phyloP scores from a whole-genome alignment of 2,888 invertebrate genomes.

The Oscheius sp. region DNA sequence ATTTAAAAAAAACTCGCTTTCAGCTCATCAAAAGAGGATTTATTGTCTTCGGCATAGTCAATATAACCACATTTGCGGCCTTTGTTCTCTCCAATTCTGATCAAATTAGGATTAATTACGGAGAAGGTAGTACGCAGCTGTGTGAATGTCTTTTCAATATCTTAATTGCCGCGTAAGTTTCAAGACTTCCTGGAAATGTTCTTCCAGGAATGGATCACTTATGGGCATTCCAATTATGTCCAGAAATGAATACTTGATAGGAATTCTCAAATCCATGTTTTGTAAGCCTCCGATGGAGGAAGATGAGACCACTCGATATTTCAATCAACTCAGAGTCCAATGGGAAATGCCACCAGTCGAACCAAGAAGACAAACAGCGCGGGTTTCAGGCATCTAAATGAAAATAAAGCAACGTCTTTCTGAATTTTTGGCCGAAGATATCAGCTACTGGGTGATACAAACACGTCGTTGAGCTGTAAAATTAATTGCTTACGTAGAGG shows the following conservation, averaged over 20 bases:
- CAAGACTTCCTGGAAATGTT: not conserved
- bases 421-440: no score
- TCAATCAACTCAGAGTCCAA: not conserved
- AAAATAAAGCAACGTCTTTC: no score
- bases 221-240: no score
- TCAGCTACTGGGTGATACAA: no score
- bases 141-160: not conserved
- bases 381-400: no score
- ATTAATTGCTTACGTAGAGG: not conserved
- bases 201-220: not conserved
- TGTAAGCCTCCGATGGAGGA: not conserved
- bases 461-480: no score
- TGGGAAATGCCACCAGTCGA: no score
- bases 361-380: no score
- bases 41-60: not conserved
- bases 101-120: not conserved
- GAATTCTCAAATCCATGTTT: not conserved
- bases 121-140: not conserved
- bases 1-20: not conserved
- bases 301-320: not conserved
- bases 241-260: not conserved
- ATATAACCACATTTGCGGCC: not conserved
- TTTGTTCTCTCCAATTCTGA: not conserved
- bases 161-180: not conserved
- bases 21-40: conserved; percentile 5